Conservation (phyloP, 2,888 invertebrate genomes). For the Dasypogon diadema region DNA sequence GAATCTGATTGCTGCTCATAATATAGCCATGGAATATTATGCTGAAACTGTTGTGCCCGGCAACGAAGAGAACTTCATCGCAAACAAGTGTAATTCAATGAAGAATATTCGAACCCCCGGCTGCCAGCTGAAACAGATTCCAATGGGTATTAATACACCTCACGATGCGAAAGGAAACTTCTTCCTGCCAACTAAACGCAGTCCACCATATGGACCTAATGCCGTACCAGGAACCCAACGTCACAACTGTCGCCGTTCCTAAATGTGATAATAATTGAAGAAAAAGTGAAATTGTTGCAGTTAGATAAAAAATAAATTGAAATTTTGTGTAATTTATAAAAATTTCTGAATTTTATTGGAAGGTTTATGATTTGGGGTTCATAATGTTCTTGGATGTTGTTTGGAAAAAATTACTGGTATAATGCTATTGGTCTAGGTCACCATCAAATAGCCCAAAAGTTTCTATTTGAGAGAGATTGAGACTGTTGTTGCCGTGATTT, state of each 20-base stretch:
- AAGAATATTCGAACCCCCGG: slow-evolving; percentile 60
- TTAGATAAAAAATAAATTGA: neutral
- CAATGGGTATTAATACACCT: slow-evolving; percentile 64
- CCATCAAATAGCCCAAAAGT: too few relatives aligned
- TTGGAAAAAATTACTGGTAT: too few relatives aligned
- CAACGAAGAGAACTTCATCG: slow-evolving; percentile 65
- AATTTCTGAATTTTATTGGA: too few relatives aligned
- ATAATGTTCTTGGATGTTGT: too few relatives aligned
- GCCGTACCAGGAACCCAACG: neutral
- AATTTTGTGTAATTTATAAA: too few relatives aligned
- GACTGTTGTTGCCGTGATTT: too few relatives aligned
- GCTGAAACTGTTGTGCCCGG: slow-evolving; percentile 66
- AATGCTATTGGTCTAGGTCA: too few relatives aligned
- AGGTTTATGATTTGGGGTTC: too few relatives aligned
- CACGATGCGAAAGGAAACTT: slow-evolving; percentile 63
- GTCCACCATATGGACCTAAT: slow-evolving; percentile 64
- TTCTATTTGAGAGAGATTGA: too few relatives aligned
- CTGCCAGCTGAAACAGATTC: slow-evolving; percentile 61
- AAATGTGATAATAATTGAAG: too few relatives aligned
- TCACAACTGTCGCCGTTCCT: too few relatives aligned
- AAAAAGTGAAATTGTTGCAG: too few relatives aligned
- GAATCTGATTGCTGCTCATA: slow-evolving; percentile 63
- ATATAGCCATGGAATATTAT: slow-evolving; percentile 64
- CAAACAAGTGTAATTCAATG: slow-evolving; percentile 61
- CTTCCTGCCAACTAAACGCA: slow-evolving; percentile 64